Percentiles rank a stretch among this genome's conserved stretches.
phyloP scores from a whole-genome alignment of 2,797 vertebrate species.

The Peromyscus eremicus region DNA sequence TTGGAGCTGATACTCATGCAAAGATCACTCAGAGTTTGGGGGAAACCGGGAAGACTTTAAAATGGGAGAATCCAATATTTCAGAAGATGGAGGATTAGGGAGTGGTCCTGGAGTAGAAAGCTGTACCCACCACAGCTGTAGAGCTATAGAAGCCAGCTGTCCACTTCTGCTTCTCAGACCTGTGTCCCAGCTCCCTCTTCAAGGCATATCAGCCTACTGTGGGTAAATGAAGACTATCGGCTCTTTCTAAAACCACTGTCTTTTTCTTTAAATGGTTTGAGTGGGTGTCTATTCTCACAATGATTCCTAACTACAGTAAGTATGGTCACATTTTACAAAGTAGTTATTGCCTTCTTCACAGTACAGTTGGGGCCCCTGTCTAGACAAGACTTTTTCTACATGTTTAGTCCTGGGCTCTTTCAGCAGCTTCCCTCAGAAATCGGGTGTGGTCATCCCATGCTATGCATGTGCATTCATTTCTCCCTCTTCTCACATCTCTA shows the following conservation, averaged over 20 bases:
- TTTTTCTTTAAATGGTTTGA: background rate
- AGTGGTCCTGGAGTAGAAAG: background rate
- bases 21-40: background rate
- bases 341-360: background rate
- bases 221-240: background rate
- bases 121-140: no score
- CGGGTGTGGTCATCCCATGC: background rate
- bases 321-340: background rate
- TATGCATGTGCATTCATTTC: background rate
- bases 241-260: background rate
- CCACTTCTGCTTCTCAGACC: background rate
- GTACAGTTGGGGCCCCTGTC: background rate
- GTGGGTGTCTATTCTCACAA: background rate
- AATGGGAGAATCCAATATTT: background rate
- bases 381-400: background rate
- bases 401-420: background rate
- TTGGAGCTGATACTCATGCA: background rate
- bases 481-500: background rate
- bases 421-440: background rate
- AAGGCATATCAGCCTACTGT: background rate
- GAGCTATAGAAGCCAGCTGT: background rate
- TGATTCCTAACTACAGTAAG: background rate
- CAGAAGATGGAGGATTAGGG: background rate
- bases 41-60: background rate
- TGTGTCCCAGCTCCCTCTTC: background rate